Evolutionary conservation across 2,113 vertebrate genomes (phyloP).

Genomic region (Austrofundulus limnaeus): DNA sequence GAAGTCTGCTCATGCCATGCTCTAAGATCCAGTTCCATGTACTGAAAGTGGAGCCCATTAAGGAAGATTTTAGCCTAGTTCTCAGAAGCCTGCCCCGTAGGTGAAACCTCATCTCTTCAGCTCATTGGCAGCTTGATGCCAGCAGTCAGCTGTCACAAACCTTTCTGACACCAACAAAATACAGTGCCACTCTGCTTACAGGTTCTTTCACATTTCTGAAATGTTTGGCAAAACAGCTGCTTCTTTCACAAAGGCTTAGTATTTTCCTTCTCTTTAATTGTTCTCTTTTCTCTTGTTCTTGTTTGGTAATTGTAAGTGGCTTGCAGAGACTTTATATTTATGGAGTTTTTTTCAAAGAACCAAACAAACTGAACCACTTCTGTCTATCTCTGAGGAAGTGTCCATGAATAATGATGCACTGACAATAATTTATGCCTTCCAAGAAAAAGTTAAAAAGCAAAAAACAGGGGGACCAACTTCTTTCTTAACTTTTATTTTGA

Average conservation of each 20-base stretch:
- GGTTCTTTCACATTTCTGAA: conserved; percentile 8
- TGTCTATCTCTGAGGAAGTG: conserved; percentile 29
- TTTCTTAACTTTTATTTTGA: too few species aligned
- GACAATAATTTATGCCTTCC: too few species aligned
- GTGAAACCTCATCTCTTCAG: conserved; percentile 57
- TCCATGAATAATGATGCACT: conserved; percentile 20
- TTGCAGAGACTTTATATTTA: conserved; percentile 2
- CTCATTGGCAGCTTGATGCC: conserved; percentile 32
- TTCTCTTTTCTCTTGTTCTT: not conserved
- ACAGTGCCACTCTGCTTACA: conserved; percentile 17
- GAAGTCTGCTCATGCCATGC: not conserved
- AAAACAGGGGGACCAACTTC: too few species aligned
- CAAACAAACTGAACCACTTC: not conserved
- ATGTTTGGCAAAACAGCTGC: not conserved
- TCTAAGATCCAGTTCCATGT: conserved; percentile 6
- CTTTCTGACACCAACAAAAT: conserved; percentile 15
- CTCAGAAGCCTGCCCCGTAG: conserved; percentile 43
- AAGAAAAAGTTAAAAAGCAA: too few species aligned
- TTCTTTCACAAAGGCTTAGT: conserved; percentile 2
- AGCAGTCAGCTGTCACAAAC: conserved; percentile 42
- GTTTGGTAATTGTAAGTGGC: not conserved
- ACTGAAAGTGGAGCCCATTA: conserved; percentile 7
- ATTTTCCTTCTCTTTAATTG: conserved; percentile 9
- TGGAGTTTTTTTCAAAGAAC: conserved; percentile 6
- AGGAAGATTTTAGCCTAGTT: conserved; percentile 20